phyloP scores from a whole-genome alignment of 2,797 vertebrate species.

The Chrosomus eos region DNA sequence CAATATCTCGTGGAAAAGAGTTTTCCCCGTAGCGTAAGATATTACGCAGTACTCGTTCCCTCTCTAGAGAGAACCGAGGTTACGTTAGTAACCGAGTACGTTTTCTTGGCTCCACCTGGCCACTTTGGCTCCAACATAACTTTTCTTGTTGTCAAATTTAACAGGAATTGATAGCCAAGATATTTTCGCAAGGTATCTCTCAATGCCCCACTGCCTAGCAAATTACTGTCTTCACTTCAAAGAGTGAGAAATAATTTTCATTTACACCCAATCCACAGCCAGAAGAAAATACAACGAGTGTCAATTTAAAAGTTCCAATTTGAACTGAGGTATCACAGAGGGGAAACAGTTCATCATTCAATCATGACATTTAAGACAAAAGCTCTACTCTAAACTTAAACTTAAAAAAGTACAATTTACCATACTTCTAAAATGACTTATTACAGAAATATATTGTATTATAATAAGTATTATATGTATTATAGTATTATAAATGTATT shows the following conservation, averaged over 20 bases:
- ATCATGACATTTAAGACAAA: conserved; percentile 3
- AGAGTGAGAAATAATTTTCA: conserved; percentile 33
- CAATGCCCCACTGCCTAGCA: neutral
- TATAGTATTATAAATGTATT: too few species aligned
- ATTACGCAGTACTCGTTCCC: too few species aligned
- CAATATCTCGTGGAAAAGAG: too few species aligned
- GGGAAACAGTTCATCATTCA: neutral
- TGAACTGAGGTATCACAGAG: conserved; percentile 10
- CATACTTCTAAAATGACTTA: neutral
- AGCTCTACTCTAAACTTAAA: neutral
- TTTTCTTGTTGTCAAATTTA: conserved; percentile 18
- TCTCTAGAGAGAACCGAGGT: too few species aligned
- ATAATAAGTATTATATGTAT: too few species aligned
- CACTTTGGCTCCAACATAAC: neutral
- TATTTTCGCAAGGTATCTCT: neutral
- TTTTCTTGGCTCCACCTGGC: conserved; percentile 24
- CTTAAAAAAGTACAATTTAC: neutral
- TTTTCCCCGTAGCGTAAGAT: too few species aligned
- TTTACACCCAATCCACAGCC: conserved; percentile 32
- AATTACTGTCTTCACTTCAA: conserved; percentile 24
- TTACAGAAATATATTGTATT: neutral
- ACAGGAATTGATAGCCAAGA: conserved; percentile 16
- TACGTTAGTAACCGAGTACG: too few species aligned
- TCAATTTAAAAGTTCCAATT: conserved; percentile 30
- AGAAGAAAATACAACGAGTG: conserved; percentile 28